Conservation (phyloP, 2,888 invertebrate genomes). For the Mesopsocus fuscifrons region DNA sequence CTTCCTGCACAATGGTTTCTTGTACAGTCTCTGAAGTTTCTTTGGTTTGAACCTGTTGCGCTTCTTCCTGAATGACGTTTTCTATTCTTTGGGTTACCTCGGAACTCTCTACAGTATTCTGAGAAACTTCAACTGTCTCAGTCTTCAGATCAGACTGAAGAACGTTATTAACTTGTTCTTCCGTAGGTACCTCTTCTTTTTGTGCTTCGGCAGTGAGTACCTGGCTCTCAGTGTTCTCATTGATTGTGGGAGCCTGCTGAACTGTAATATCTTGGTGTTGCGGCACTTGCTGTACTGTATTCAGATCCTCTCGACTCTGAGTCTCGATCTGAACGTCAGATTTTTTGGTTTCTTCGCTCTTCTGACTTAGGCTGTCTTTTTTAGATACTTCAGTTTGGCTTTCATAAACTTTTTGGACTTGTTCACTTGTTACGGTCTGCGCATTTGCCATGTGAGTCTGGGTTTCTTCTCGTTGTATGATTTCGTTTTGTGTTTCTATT, state of each 20-base stretch:
- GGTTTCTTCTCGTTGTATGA: neutral
- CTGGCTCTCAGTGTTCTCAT: neutral
- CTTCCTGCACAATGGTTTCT: neutral
- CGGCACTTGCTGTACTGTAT: neutral
- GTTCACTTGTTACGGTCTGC: neutral
- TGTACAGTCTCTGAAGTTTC: neutral
- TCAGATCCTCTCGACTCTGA: neutral
- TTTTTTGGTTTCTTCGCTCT: neutral
- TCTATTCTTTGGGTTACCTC: neutral
- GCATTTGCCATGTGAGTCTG: neutral
- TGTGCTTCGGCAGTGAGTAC: neutral
- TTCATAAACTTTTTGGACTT: neutral
- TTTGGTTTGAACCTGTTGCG: too few relatives aligned
- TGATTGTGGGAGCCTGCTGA: too few relatives aligned
- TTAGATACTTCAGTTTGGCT: neutral
- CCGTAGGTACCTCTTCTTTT: too few relatives aligned
- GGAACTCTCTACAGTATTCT: neutral
- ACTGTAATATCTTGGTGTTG: too few relatives aligned
- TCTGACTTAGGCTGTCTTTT: neutral
- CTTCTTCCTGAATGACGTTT: neutral
- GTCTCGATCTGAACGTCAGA: neutral
- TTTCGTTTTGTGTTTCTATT: neutral
- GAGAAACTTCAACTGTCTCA: neutral
- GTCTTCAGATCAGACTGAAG: neutral
- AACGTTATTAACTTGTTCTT: neutral